These are phyloP conservation scores for Novumbra hubbsi DNA, from an alignment of 2,797 vertebrate genomes.

Conservation along the genomic window DNA sequence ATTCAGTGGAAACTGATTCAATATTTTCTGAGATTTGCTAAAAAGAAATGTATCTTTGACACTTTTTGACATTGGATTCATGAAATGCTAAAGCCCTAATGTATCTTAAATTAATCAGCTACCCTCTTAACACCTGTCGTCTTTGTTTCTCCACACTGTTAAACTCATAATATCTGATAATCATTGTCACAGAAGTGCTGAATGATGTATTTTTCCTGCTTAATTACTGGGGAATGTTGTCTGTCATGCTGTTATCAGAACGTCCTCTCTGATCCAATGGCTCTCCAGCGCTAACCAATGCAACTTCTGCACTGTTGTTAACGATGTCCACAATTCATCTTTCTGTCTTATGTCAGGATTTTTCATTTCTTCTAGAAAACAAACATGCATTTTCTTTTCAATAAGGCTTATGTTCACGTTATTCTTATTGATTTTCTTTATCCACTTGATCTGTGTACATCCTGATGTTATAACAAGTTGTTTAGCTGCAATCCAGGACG, in stretches of 20 bases:
- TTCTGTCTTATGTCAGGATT: constrained; percentile 43
- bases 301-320: constrained; percentile 57
- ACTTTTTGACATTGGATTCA: constrained; percentile 30
- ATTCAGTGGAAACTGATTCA: neutral
- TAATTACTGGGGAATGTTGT: constrained; percentile 85
- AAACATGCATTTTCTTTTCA: constrained; percentile 58
- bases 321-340: constrained; percentile 58
- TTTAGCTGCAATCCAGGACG: neutral
- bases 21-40: constrained; percentile 1
- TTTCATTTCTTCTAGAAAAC: constrained; percentile 56
- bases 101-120: constrained; percentile 54
- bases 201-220: constrained; percentile 49
- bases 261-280: constrained; percentile 51
- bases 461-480: constrained; percentile 20
- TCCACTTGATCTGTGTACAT: constrained; percentile 40
- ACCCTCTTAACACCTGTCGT: constrained; percentile 34
- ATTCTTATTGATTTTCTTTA: constrained; percentile 20
- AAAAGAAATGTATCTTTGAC: neutral
- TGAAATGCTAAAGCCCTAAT: constrained; percentile 61
- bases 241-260: constrained; percentile 95
- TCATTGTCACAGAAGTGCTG: constrained; percentile 40
- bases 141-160: constrained; percentile 48
- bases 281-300: constrained; percentile 52
- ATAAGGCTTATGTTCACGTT: constrained; percentile 53
- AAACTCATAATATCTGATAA: constrained; percentile 30